These are phyloP conservation scores for Spisula solida DNA, from an alignment of 2,888 invertebrate species.

Conservation along the genomic window DNA sequence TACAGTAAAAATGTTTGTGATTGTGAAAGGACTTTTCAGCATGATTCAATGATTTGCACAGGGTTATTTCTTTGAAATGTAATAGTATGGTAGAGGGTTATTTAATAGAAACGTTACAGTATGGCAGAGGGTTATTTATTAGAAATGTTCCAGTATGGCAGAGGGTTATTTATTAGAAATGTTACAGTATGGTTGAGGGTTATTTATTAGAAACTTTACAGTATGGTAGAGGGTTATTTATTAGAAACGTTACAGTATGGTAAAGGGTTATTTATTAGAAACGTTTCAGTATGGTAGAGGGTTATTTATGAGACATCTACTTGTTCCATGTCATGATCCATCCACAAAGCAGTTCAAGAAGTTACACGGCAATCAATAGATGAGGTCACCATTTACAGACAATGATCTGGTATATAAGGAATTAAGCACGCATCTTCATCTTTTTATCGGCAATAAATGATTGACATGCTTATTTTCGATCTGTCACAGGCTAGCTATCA, in stretches of 20 bases:
- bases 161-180: too few relatives aligned
- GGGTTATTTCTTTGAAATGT: too few relatives aligned
- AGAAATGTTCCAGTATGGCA: too few relatives aligned
- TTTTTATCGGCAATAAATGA: not conserved
- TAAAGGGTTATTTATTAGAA: not conserved
- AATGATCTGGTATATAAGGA: not conserved
- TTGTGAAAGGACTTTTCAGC: too few relatives aligned
- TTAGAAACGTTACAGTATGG: not conserved
- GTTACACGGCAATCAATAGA: not conserved
- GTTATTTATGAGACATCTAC: conserved; percentile 13
- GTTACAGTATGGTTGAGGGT: too few relatives aligned
- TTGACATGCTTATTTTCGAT: conserved; percentile 1
- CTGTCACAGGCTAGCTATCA: not conserved
- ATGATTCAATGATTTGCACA: too few relatives aligned
- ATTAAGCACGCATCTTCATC: conserved; percentile 5
- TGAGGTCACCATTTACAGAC: not conserved
- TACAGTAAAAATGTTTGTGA: too few relatives aligned
- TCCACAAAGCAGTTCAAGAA: not conserved
- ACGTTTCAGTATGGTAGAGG: not conserved
- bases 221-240: not conserved
- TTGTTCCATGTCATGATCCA: not conserved
- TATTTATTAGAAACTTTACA: not conserved
- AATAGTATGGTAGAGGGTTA: too few relatives aligned
- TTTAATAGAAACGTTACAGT: too few relatives aligned
- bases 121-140: too few relatives aligned